Evolutionary conservation across 2,113 vertebrate genomes (phyloP).

Genomic region (Kryptolebias marmoratus): DNA sequence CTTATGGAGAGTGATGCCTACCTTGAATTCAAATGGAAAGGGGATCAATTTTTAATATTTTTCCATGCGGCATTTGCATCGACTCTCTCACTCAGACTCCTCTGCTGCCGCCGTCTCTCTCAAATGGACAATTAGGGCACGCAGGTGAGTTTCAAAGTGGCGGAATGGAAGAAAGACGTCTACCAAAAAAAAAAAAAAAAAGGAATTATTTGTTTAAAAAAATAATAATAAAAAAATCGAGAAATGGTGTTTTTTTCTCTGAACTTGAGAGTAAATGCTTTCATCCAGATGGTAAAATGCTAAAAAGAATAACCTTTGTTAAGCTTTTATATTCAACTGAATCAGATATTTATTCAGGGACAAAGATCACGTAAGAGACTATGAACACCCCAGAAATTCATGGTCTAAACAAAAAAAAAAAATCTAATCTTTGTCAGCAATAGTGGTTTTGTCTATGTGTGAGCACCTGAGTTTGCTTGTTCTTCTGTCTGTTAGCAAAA

Average conservation of each 20-base stretch:
- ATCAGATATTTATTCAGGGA: background rate
- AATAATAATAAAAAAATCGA: too few species aligned
- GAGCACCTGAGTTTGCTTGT: too few species aligned
- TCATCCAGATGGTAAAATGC: background rate
- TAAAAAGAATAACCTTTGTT: background rate
- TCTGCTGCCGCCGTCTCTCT: conserved; percentile 37
- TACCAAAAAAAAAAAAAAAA: too few species aligned
- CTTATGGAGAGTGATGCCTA: conserved; percentile 81
- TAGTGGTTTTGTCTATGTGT: too few species aligned
- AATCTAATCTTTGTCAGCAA: too few species aligned
- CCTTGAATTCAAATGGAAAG: conserved; percentile 83
- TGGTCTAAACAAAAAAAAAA: too few species aligned
- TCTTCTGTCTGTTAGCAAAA: too few species aligned
- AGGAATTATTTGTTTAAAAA: too few species aligned
- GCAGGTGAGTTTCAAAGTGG: conserved; percentile 57
- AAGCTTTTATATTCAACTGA: background rate
- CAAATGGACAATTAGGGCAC: conserved; percentile 70
- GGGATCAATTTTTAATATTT: conserved; percentile 80
- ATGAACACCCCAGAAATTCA: too few species aligned
- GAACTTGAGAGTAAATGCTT: too few species aligned
- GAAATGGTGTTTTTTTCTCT: too few species aligned
- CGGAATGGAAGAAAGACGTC: conserved; percentile 22
- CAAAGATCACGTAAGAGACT: too few species aligned
- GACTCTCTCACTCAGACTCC: conserved; percentile 54
- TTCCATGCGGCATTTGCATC: conserved; percentile 74